Base-by-base conservation (phyloP, 2,113 vertebrate species). In the Grammomys dolichurus region DNA sequence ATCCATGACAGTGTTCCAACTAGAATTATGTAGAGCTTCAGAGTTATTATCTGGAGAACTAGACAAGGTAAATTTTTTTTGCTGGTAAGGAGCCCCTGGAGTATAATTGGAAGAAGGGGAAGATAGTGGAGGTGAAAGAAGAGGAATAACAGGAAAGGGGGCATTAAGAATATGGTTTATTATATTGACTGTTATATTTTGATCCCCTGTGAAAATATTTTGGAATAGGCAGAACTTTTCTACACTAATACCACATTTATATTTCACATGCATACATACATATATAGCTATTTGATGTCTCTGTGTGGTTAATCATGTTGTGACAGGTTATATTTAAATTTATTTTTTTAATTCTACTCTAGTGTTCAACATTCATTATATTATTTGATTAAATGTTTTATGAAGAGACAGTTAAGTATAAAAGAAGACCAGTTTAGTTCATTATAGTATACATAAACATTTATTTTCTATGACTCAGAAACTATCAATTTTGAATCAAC, bases 311-410 rank as follows among this genome's bases (percentile, higher is more conserved):
- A 91, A 69, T 43, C 40, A 13, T 24, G 58, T 10, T 51, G 17
- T 90, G 4, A 73, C 54, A 24, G 2, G 33, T 94, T 16, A 60
- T 16, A 72, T 46, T 70, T 87, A 46, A 77, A 9, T 43, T 78
- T 36, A 58, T 93, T 96, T 70, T 92, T 51, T 48, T 73, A 43
- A 20, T 1, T 82, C 19, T 89, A 24, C 90, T 92, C 48, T 87
- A 77, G 24, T 84, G 58, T 48, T 67, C 24, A 58, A 4, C 0
- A 31, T 22, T 86, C 48, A 89, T 31, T 67, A 14, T 69, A 36
- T 73, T 14, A 26, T 51, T 24, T 51, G 5, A 56, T 58, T 12
- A 56, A 7, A 2, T 87, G 46, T 78, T 95, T 95, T 63, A 67
- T 80, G 33, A 4, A 78, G 12, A 73, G 11, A 19, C 33, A 60